Conservation (phyloP, 1,140 invertebrate species). For the Planococcus citri region DNA sequence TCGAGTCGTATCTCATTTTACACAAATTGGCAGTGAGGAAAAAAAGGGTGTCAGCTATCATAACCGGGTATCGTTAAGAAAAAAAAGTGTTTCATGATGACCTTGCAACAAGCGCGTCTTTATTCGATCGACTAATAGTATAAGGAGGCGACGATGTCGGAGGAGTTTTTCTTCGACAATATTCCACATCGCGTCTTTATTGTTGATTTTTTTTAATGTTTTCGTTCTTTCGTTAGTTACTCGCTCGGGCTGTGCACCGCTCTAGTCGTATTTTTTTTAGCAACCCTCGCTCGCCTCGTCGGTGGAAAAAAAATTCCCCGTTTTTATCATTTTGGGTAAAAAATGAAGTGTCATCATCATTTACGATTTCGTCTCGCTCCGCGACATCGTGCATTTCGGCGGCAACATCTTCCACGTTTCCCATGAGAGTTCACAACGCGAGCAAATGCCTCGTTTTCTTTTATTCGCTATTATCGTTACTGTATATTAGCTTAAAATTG, state of each 20-base stretch:
- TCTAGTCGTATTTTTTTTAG: background rate
- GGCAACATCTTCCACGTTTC: conserved; percentile 4
- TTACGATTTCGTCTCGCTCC: conserved; percentile 17
- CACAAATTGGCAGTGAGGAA: conserved; percentile 11
- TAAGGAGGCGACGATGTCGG: no score
- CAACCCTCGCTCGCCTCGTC: background rate
- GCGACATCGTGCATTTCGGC: background rate
- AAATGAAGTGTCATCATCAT: conserved; percentile 26
- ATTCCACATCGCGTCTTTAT: background rate
- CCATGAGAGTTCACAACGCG: conserved; percentile 12
- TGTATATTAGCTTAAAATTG: conserved; percentile 20
- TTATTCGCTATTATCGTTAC: conserved; percentile 18
- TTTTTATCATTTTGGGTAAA: conserved; percentile 25
- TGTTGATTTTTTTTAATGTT: conserved; percentile 11
- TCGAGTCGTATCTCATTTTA: conserved; percentile 17
- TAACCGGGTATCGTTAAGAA: conserved; percentile 5
- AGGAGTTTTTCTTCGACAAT: background rate
- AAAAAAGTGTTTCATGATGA: conserved; percentile 14
- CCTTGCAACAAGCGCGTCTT: conserved; percentile 10
- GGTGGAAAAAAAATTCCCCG: background rate
- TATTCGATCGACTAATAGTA: background rate
- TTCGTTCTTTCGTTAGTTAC: conserved; percentile 15
- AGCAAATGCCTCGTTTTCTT: conserved; percentile 13
- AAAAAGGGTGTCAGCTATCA: conserved; percentile 16
- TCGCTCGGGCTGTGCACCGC: background rate